These are phyloP conservation scores for Nomada ruficornis DNA, from an alignment of 2,888 invertebrate genomes.

Conservation along the genomic window DNA sequence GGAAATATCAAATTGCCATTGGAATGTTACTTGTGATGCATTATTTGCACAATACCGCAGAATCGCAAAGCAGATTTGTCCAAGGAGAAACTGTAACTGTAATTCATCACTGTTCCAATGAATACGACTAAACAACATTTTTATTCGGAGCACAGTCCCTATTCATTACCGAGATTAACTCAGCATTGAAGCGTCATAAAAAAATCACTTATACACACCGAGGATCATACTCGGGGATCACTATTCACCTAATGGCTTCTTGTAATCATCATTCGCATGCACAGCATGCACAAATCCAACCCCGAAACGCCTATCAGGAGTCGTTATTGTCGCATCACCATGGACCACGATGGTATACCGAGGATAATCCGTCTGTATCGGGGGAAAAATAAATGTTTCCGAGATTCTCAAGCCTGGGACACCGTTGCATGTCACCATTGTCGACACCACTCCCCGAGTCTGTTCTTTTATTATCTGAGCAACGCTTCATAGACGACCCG, in stretches of 20 bases:
- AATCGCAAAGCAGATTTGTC: no score
- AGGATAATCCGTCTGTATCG: conserved; percentile 49
- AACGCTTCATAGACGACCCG: conserved; percentile 55
- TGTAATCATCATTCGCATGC: conserved; percentile 6
- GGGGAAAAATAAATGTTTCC: conserved; percentile 50
- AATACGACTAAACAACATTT: background rate
- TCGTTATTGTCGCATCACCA: conserved; percentile 38
- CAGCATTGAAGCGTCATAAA: conserved; percentile 18
- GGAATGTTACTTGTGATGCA: no score
- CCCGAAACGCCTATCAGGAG: conserved; percentile 24
- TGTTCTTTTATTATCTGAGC: conserved; percentile 59
- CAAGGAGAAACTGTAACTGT: background rate
- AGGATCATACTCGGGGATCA: conserved; percentile 23
- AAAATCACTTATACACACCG: conserved; percentile 15
- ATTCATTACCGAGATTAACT: conserved; percentile 8
- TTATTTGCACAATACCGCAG: no score
- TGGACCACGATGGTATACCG: conserved; percentile 44
- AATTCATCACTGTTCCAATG: background rate
- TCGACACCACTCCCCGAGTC: conserved; percentile 34
- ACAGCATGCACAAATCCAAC: conserved; percentile 12
- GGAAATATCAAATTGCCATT: no score
- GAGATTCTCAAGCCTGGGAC: conserved; percentile 48
- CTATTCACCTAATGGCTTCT: conserved; percentile 23
- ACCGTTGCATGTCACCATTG: conserved; percentile 58
- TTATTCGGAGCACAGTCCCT: background rate